Base-by-base conservation (phyloP, 2,113 vertebrate species). In the Orcinus orca region DNA sequence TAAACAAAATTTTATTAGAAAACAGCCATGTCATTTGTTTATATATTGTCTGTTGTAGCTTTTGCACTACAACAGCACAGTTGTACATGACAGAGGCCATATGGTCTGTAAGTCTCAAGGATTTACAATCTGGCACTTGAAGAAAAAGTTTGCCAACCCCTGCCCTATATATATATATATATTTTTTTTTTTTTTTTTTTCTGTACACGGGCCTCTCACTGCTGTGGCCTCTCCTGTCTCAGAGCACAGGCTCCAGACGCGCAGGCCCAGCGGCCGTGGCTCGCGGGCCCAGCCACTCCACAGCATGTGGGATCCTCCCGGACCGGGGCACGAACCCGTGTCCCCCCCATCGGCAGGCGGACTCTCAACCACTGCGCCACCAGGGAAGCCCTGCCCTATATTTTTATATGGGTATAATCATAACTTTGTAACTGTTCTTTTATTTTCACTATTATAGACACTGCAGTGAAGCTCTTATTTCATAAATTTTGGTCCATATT, bases 1-100 rank as follows among this genome's bases (percentile, higher is more conserved):
- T 44, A 81, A 93, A 62, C 65, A 95, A 65, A 88, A 79, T 85
- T 74, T 53, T 88, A 29, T 93, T 88, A 58, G n/a, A 62, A 70
- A 85, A 73, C 11, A 77, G 3, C 50, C 14, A 7, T 38, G 38
- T 79, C 17, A 82, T 88, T 83, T 77, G 53, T 77, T 95, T 95
- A 41, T 44, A 53, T 93, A 44, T 76, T 70, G 13, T 62, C n/a
- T 70, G 13, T 79, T 44, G 25, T 68, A 70, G 38, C 77, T 70
- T 95, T 81, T 67, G 21, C 31, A 41, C 41, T 79, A 17, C 3
- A 86, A 7, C 31, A 65, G 77, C 26, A 77, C 33, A 84, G 29
- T 60, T 82, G 21, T 65, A 10, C 44, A 33, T 2, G 6, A 47
- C 25, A 74, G 71, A 94, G 17, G 70, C 31, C 33, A 26, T 83